These are phyloP conservation scores for Sterrhoptilus dennistouni DNA, from an alignment of 2,113 vertebrate species.

Conservation along the genomic window DNA sequence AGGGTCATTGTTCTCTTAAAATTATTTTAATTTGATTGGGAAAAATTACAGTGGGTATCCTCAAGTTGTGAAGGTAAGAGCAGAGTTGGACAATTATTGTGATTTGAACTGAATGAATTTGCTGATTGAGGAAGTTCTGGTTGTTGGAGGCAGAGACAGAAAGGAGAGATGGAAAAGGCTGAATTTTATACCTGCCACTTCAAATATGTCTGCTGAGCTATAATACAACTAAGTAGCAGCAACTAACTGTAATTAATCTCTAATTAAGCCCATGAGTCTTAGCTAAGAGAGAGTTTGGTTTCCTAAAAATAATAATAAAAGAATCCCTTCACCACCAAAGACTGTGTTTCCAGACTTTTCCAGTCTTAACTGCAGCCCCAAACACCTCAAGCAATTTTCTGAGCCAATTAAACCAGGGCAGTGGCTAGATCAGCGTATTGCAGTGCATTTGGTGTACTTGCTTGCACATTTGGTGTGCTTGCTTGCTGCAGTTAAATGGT, in stretches of 20 bases:
- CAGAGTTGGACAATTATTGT: background rate
- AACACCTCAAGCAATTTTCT: slow-evolving; percentile 62
- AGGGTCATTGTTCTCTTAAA: background rate
- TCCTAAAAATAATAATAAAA: slow-evolving; percentile 51
- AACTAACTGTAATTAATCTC: slow-evolving; percentile 73
- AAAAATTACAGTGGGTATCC: background rate
- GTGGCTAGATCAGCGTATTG: slow-evolving; percentile 26
- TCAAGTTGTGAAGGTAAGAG: background rate
- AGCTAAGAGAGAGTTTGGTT: slow-evolving; percentile 39
- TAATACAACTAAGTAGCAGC: slow-evolving; percentile 62
- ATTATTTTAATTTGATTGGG: background rate
- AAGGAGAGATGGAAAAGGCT: background rate
- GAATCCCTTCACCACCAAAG: background rate
- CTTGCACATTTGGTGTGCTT: slow-evolving; percentile 10
- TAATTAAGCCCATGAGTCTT: slow-evolving; percentile 72
- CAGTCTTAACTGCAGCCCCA: slow-evolving; percentile 67
- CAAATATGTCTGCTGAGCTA: slow-evolving; percentile 48
- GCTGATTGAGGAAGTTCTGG: background rate
- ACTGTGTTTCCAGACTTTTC: slow-evolving; percentile 22
- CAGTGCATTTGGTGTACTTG: slow-evolving; percentile 11
- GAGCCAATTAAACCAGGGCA: slow-evolving; percentile 62
- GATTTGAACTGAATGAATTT: slow-evolving; percentile 30
- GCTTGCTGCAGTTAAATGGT: background rate
- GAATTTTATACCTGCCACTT: slow-evolving; percentile 62
- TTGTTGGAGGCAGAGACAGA: background rate